Conservation (phyloP, 1,140 invertebrate genomes). For the Anthonomus grandis region DNA sequence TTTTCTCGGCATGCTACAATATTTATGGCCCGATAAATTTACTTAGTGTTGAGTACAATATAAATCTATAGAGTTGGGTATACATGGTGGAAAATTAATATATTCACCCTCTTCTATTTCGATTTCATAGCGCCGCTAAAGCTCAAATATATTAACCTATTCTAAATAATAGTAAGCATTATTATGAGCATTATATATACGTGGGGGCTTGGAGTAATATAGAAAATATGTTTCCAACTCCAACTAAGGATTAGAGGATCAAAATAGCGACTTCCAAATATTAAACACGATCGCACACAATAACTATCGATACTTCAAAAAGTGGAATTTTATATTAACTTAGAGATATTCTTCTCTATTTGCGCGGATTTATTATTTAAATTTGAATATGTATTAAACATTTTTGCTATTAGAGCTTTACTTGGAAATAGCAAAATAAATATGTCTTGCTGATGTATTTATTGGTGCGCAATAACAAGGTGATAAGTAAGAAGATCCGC, state of each 20-base stretch:
- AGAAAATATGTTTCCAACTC: too few species aligned
- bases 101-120: conserved; percentile 26
- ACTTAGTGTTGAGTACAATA: conserved; percentile 10
- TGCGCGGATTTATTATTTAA: too few species aligned
- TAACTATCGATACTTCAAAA: too few species aligned
- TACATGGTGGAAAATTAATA: conserved; percentile 24
- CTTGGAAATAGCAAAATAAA: conserved; percentile 15
- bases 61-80: conserved; percentile 13
- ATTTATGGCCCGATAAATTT: too few species aligned
- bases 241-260: too few species aligned
- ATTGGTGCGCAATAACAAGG: conserved; percentile 15
- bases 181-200: conserved; percentile 20
- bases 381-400: too few species aligned
- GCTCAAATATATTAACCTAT: conserved; percentile 24
- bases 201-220: conserved; percentile 9
- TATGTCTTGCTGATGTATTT: conserved; percentile 12
- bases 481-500: conserved; percentile 23
- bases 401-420: too few species aligned
- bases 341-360: too few species aligned
- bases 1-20: too few species aligned
- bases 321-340: too few species aligned
- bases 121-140: conserved; percentile 21
- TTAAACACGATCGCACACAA: too few species aligned
- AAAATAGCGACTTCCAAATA: too few species aligned
- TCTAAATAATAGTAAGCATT: conserved; percentile 24